Evolutionary conservation across 2,888 invertebrate genomes (phyloP).

Genomic region (Pyrgus malvae): DNA sequence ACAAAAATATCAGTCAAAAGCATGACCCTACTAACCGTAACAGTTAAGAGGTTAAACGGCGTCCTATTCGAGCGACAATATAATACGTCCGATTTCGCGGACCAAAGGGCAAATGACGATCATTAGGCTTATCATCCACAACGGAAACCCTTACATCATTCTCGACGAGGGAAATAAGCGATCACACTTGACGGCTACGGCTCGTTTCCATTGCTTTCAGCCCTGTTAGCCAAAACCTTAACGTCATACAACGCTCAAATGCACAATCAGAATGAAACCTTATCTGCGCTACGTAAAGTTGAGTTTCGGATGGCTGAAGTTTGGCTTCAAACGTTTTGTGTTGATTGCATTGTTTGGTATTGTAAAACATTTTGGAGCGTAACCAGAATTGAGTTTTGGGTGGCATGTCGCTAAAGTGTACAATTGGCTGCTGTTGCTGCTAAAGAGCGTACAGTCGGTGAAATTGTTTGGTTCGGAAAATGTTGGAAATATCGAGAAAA

Average conservation of each 20-base stretch:
- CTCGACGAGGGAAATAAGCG: constrained; percentile 72
- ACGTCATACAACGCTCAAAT: neutral
- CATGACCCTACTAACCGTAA: neutral
- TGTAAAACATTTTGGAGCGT: constrained; percentile 21
- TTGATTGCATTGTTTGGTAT: neutral
- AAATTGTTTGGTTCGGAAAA: constrained; percentile 18
- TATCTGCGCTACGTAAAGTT: neutral
- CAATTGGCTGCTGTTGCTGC: constrained; percentile 16
- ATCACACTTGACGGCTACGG: constrained; percentile 64
- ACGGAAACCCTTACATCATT: constrained; percentile 74
- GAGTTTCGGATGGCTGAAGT: neutral
- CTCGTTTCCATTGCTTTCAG: constrained; percentile 54
- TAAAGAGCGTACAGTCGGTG: constrained; percentile 22
- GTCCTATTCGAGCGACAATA: constrained; percentile 10
- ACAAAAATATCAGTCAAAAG: neutral
- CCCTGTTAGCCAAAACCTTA: neutral
- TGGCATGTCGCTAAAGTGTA: constrained; percentile 20
- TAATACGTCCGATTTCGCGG: constrained; percentile 31
- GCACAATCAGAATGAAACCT: neutral
- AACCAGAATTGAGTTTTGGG: constrained; percentile 25
- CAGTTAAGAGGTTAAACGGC: neutral
- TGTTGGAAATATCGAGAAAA: neutral
- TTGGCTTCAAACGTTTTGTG: neutral
- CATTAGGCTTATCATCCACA: constrained; percentile 66
- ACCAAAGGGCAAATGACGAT: constrained; percentile 45